phyloP scores from a whole-genome alignment of 2,113 vertebrate species.

The Brachionichthys hirsutus region DNA sequence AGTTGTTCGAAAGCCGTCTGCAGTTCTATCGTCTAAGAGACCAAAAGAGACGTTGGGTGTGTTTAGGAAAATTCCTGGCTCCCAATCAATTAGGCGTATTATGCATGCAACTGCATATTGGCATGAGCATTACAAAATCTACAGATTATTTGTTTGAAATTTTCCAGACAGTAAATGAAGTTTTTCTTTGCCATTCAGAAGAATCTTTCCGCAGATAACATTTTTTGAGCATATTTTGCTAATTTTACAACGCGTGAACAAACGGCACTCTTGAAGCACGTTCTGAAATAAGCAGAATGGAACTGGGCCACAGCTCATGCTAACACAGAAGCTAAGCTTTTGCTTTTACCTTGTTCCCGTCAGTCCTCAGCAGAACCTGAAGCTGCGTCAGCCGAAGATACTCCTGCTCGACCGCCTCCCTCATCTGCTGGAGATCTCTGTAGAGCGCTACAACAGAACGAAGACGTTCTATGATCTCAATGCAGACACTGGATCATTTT shows the following conservation, averaged over 20 bases:
- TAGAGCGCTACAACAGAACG: conserved; percentile 69
- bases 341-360: conserved; percentile 74
- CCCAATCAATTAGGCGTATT: too few species aligned
- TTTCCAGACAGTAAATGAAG: too few species aligned
- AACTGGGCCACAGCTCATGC: neutral
- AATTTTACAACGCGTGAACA: neutral
- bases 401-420: conserved; percentile 78
- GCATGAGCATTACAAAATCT: too few species aligned
- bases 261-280: neutral
- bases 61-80: neutral
- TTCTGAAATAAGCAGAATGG: neutral
- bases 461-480: too few species aligned
- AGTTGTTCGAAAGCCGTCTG: conserved; percentile 56
- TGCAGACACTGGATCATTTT: too few species aligned
- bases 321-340: neutral
- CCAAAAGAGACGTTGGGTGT: neutral
- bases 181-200: too few species aligned
- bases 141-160: too few species aligned
- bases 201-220: too few species aligned
- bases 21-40: conserved; percentile 67
- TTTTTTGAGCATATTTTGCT: too few species aligned
- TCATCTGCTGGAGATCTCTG: conserved; percentile 77
- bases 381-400: conserved; percentile 76
- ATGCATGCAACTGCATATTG: too few species aligned
- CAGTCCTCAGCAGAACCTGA: conserved; percentile 69